Evolutionary conservation across 2,888 invertebrate genomes (phyloP), one percentile per base, ranked within the genome.

Genomic region (Phyllotreta cruciferae): DNA sequence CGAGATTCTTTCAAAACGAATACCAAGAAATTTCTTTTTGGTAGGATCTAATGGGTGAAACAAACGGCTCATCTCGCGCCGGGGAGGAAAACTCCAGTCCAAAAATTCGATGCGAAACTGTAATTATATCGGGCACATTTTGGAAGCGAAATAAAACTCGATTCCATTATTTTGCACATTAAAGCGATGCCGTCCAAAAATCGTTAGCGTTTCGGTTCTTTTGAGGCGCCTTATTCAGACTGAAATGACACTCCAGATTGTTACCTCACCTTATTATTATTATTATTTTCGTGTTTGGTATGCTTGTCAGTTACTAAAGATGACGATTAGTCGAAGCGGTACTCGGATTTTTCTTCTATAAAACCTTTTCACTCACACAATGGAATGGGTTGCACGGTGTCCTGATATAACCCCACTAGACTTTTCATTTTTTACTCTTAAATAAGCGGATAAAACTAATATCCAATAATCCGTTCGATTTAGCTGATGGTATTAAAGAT

Each of bases 241-340:
- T 73, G 74, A 75, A 77, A 75, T 75, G 75, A 76, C 77, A 77
- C 73, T 71, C 62, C 63, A 71, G 68, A 73, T 74, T 74, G 75
- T 75, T 74, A 74, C 72, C 74, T 73, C 24, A 74, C 73, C 75
- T 73, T 75, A 74, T 75, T 75, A 74, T 75, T 75, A 74, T 75
- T 75, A 74, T 75, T 75, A 75, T 74, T 72, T 69, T 74, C 72
- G 62, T 70, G 70, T 75, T 76, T 74, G 67, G 70, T 70, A 68
- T 66, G 70, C 64, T 60, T 70, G 67, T 68, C 70, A 44, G 56
- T 9, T 56, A 35, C 45, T 37, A 44, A 56, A 56, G 56, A 49
- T 60, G 55, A 50, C 52, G 7, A 44, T 35, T 34, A 35, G 49
- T 49, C 34, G 1, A 3, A 47, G 47, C 47, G 47, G 47, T 47